phyloP scores from a whole-genome alignment of 2,888 invertebrate species.

The Lepidochitona cinerea region DNA sequence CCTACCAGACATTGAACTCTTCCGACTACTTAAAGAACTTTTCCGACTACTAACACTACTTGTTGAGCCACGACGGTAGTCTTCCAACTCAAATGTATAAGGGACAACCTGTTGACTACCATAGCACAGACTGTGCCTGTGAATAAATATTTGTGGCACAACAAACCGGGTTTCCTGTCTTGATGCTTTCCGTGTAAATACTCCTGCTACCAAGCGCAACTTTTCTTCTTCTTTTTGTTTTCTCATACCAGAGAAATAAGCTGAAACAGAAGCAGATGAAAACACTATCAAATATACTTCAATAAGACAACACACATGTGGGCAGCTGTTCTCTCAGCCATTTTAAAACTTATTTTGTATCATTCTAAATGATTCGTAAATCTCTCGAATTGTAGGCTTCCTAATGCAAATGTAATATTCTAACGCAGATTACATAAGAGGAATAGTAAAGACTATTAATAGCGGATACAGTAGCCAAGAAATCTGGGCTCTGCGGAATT shows the following conservation, averaged over 20 bases:
- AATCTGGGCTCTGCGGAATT: too few relatives aligned
- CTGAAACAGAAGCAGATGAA: too few relatives aligned
- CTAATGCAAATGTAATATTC: neutral
- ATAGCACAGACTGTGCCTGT: slow-evolving; percentile 5
- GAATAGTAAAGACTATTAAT: too few relatives aligned
- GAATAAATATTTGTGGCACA: slow-evolving; percentile 59
- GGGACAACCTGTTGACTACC: slow-evolving; percentile 5
- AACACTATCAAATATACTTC: too few relatives aligned
- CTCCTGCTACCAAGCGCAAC: slow-evolving; percentile 53
- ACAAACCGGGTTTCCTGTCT: slow-evolving; percentile 59
- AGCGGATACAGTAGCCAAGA: too few relatives aligned
- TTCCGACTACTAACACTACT: slow-evolving; percentile 3
- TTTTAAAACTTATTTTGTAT: too few relatives aligned
- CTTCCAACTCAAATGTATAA: slow-evolving; percentile 1
- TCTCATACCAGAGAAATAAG: slow-evolving; percentile 8
- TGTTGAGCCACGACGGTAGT: neutral
- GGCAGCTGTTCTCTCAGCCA: too few relatives aligned
- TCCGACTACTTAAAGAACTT: neutral
- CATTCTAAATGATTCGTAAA: too few relatives aligned
- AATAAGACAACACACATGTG: too few relatives aligned
- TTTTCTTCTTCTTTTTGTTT: slow-evolving; percentile 50
- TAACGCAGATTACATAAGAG: neutral
- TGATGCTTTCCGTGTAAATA: slow-evolving; percentile 49
- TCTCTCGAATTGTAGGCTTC: too few relatives aligned
- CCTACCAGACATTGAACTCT: slow-evolving; percentile 1